A percentile compares a stretch with the other conserved stretches of the same genome.
These are phyloP conservation scores for Lucilia sericata DNA, from an alignment of 1,140 invertebrate genomes.

Conservation along the genomic window DNA sequence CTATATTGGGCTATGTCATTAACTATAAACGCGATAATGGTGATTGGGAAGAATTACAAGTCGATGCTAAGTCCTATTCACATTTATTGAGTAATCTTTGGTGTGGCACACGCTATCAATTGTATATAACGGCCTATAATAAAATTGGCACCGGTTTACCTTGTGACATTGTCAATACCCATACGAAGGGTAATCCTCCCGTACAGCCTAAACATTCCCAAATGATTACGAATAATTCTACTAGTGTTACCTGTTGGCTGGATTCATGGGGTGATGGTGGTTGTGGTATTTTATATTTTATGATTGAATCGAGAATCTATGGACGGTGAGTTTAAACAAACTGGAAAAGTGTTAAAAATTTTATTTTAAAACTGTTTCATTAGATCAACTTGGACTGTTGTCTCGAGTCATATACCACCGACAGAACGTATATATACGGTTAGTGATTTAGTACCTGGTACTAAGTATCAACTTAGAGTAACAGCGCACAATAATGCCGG, in stretches of 20 bases:
- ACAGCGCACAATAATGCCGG: constrained; percentile 94
- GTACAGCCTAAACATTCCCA: constrained; percentile 85
- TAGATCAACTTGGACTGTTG: constrained; percentile 75
- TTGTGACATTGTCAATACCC: constrained; percentile 86
- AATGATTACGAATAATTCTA: constrained; percentile 88
- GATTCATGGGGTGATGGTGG: constrained; percentile 90
- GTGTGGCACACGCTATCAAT: constrained; percentile 88
- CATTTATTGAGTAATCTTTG: constrained; percentile 83
- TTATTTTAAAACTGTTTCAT: not conserved
- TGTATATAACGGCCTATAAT: constrained; percentile 90
- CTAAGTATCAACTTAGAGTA: constrained; percentile 87
- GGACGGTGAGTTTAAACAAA: constrained; percentile 48
- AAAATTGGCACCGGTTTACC: constrained; percentile 88
- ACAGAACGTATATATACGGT: constrained; percentile 84
- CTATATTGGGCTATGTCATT: constrained; percentile 84
- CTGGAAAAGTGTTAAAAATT: too few species aligned
- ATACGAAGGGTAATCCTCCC: constrained; percentile 85
- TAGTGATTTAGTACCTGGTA: constrained; percentile 83
- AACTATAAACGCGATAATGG: constrained; percentile 90
- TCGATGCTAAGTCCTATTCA: constrained; percentile 81
- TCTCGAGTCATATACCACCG: constrained; percentile 81
- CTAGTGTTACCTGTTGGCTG: constrained; percentile 88
- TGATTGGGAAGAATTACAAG: constrained; percentile 88
- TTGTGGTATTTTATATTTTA: constrained; percentile 89
- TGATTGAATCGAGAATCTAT: constrained; percentile 76